Base-by-base conservation (phyloP, 1,140 invertebrate genomes). In the Coelopa frigida region DNA sequence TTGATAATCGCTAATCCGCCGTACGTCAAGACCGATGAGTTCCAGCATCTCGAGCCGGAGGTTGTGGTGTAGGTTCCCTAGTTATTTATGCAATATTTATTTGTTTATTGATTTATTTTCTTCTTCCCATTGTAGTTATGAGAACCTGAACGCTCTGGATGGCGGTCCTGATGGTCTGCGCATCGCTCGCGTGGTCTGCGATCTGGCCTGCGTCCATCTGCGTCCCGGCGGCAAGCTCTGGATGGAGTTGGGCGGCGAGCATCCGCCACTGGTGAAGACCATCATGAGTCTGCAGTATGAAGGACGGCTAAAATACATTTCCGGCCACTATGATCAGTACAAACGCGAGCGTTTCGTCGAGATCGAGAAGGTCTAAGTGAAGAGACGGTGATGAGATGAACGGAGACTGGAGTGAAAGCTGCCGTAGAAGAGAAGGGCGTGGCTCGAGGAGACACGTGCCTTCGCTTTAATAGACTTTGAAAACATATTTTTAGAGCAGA, bases 1-100 rank as follows among this genome's bases (percentile, higher is more conserved):
- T 54, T 80, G 20, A 76, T 83, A 17, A 73, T 83, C 29, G 78
- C 77, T 27, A 83, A 83, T 72, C 81, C 81, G 7, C 81, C 81
- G 0, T 83, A 83, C 56, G 70, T 82, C 10, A 72, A 76, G 17
- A 73, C 72, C 0, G 66, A 72, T 8, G 70, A 77, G 46, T 64
- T 83, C 42, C 54, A 68, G 23, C 60, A 64, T 35, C 52, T 83
- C 8, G 62, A 76, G 52, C 76, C 77, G 4, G 80, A 83, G 66
- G 77, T 81, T 36, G 70, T 72, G 57, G 57, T 79, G 79, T 81
- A 71, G 76, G 72, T 69, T 37, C 27, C 56, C 5, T 29, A 6
- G 35, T 15, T 8, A 26, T 3, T 29, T 14, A 7, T 39, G 22
- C 15, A 18, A 40, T 11, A 33, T 6, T 35, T 29, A 31, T 39